Evolutionary conservation across 2,888 invertebrate species (phyloP).

Genomic region (Bellardia bayeri): DNA sequence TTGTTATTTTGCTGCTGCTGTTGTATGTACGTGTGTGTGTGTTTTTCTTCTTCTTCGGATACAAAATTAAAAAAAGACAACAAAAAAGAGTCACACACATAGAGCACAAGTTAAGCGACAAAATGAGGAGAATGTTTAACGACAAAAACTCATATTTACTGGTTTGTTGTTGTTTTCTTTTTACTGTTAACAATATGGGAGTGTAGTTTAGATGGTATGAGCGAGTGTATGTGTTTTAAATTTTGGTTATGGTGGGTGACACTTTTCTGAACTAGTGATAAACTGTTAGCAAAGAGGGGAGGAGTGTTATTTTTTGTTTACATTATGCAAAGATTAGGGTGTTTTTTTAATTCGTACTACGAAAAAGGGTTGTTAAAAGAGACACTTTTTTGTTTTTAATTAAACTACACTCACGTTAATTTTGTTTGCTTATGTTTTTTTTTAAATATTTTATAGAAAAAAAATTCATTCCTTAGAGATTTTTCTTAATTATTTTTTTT

Average conservation of each 20-base stretch:
- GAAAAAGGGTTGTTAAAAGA: constrained; percentile 55
- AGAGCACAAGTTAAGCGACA: constrained; percentile 67
- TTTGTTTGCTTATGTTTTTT: constrained; percentile 19
- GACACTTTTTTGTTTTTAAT: constrained; percentile 42
- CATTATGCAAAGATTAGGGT: constrained; percentile 17
- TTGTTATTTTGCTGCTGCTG: constrained; percentile 64
- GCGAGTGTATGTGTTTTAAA: not conserved
- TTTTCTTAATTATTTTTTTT: constrained; percentile 20
- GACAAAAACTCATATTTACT: constrained; percentile 68
- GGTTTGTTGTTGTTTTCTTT: constrained; percentile 44
- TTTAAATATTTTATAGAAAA: constrained; percentile 14
- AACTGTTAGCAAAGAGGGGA: constrained; percentile 37
- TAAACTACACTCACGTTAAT: constrained; percentile 47
- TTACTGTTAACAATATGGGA: constrained; percentile 38
- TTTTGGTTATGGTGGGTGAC: constrained; percentile 61
- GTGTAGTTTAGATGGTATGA: constrained; percentile 29
- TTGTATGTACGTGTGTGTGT: not conserved
- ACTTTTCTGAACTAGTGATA: constrained; percentile 47
- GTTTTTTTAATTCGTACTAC: constrained; percentile 24
- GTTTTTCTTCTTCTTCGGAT: constrained; percentile 4
- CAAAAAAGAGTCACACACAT: constrained; percentile 65
- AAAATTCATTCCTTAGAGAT: constrained; percentile 17
- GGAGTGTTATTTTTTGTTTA: constrained; percentile 45
- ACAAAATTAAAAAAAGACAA: not conserved
- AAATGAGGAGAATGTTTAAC: constrained; percentile 75